phyloP scores from a whole-genome alignment of 2,797 vertebrate genomes.

The Molothrus ater region DNA sequence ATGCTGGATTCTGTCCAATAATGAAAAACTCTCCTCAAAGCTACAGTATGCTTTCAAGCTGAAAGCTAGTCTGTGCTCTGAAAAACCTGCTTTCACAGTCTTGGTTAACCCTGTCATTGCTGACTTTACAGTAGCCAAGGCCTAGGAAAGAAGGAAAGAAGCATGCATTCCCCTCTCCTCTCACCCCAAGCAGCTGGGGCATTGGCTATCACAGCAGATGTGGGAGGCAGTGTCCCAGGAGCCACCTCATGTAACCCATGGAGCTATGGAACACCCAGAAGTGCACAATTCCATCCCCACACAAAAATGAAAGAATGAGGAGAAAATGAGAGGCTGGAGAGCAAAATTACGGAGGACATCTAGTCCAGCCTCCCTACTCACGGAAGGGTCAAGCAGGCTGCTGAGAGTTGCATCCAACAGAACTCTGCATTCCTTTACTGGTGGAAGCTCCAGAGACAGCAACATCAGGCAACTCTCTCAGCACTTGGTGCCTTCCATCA shows the following conservation, averaged over 20 bases:
- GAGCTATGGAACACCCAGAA: neutral
- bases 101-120: slow-evolving; percentile 23
- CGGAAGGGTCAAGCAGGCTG: neutral
- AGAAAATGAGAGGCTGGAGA: neutral
- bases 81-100: neutral
- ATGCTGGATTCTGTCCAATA: slow-evolving; percentile 19
- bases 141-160: neutral
- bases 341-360: neutral
- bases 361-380: neutral
- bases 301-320: neutral
- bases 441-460: neutral
- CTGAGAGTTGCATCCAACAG: neutral
- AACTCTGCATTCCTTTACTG: neutral
- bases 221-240: neutral
- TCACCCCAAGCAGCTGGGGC: neutral
- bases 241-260: accelerated
- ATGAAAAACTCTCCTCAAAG: slow-evolving; percentile 13
- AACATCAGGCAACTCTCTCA: neutral
- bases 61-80: neutral
- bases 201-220: accelerated
- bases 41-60: slow-evolving; percentile 22
- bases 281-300: neutral
- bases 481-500: neutral
- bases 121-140: neutral
- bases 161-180: neutral